phyloP scores from a whole-genome alignment of 2,888 invertebrate species.

The Idaea biselata region DNA sequence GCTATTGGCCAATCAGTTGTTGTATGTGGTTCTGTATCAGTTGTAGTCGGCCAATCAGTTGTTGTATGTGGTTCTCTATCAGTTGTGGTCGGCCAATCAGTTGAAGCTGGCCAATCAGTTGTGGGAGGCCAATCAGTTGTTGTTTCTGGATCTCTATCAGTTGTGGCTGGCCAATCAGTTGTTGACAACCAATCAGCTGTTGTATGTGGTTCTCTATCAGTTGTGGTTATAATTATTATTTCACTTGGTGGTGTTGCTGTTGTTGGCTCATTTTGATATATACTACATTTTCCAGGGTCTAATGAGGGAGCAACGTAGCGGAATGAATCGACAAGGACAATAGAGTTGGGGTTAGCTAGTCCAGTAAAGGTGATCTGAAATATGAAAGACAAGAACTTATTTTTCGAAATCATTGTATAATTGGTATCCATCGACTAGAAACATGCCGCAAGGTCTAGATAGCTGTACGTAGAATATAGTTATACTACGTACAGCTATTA shows the following conservation, averaged over 20 bases:
- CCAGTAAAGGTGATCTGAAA: background rate
- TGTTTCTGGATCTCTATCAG: background rate
- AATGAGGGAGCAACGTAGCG: background rate
- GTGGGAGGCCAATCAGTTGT: background rate
- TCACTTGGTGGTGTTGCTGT: background rate
- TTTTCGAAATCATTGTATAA: too few species aligned
- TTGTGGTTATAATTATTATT: background rate
- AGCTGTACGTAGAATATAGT: too few species aligned
- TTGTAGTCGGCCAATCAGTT: background rate
- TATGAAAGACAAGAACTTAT: too few species aligned
- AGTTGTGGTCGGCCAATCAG: background rate
- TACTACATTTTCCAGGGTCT: background rate
- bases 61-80: background rate
- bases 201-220: background rate
- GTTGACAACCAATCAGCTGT: background rate
- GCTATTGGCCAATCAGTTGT: background rate
- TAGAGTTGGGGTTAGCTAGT: background rate
- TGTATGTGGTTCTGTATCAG: background rate
- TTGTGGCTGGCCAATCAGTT: background rate
- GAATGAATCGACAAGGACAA: background rate
- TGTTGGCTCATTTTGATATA: background rate
- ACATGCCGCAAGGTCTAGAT: too few species aligned
- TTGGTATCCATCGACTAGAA: too few species aligned
- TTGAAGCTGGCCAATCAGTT: background rate
- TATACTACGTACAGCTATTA: too few species aligned